Percentiles rank a stretch among this genome's conserved stretches.
Conservation (phyloP, 2,797 vertebrate species). For the Coluber constrictor region DNA sequence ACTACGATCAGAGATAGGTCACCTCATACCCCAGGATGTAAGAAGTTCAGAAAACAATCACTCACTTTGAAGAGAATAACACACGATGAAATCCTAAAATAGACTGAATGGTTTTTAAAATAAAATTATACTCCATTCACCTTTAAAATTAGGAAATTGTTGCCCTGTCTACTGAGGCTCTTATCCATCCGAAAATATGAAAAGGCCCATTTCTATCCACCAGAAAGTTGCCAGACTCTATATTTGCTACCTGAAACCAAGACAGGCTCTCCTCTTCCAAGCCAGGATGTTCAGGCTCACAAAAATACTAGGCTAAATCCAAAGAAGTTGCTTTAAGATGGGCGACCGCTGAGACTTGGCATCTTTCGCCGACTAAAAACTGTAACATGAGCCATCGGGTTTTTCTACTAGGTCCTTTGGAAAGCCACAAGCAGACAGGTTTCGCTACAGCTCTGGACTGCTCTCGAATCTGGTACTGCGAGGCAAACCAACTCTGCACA, state of each 20-base stretch:
- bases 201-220: background rate
- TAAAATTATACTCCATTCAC: background rate
- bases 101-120: background rate
- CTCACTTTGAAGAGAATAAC: background rate
- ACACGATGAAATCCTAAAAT: background rate
- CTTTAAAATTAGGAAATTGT: background rate
- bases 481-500: background rate
- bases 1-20: background rate
- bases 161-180: background rate
- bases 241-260: background rate
- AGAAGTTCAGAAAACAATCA: background rate
- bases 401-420: background rate
- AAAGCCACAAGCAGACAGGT: background rate
- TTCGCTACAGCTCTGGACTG: background rate
- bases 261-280: background rate
- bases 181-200: background rate
- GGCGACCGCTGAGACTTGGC: background rate
- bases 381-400: background rate
- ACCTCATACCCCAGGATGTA: background rate
- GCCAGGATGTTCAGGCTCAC: background rate
- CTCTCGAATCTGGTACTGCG: background rate
- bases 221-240: background rate
- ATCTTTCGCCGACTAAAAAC: background rate
- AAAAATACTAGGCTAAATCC: background rate
- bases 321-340: background rate